phyloP scores from a whole-genome alignment of 2,113 vertebrate species.

The Holacanthus passer region DNA sequence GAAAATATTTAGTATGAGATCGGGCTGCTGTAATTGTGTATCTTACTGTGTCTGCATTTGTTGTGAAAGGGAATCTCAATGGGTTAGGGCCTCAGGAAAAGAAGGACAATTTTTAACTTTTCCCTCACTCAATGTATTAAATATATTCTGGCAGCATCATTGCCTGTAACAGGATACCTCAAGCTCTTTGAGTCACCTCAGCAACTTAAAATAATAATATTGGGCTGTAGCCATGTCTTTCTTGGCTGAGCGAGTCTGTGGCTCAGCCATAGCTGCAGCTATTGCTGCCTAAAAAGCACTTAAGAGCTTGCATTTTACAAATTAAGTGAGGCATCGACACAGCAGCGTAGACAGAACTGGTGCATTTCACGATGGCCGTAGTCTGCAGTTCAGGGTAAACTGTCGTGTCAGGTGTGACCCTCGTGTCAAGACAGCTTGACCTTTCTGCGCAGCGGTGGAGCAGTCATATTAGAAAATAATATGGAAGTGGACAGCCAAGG shows the following conservation, averaged over 20 bases:
- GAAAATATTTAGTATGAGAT: background rate
- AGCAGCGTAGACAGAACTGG: constrained; percentile 34
- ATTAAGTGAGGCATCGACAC: constrained; percentile 50
- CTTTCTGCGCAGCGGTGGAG: constrained; percentile 34
- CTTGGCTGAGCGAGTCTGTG: constrained; percentile 23
- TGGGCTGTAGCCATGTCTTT: constrained; percentile 56
- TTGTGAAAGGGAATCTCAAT: background rate
- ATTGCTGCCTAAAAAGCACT: constrained; percentile 71
- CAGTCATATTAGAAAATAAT: constrained; percentile 49
- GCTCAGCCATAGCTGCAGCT: constrained; percentile 44
- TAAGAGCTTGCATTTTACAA: constrained; percentile 65
- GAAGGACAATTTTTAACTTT: constrained; percentile 3
- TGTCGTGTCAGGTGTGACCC: constrained; percentile 63
- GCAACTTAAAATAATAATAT: constrained; percentile 67
- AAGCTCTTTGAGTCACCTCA: constrained; percentile 33
- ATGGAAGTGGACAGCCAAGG: constrained; percentile 48
- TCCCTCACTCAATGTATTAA: constrained; percentile 8
- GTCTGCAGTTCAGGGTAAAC: constrained; percentile 59
- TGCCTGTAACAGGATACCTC: constrained; percentile 10
- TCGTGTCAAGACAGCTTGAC: constrained; percentile 56
- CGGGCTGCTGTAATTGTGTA: background rate
- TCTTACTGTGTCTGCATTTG: background rate
- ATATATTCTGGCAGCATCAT: constrained; percentile 28
- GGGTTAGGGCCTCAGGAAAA: background rate
- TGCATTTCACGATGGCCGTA: constrained; percentile 39